Evolutionary conservation across 2,113 vertebrate genomes (phyloP), one percentile per base, ranked within the genome.

Genomic region (Centropus unirufus): DNA sequence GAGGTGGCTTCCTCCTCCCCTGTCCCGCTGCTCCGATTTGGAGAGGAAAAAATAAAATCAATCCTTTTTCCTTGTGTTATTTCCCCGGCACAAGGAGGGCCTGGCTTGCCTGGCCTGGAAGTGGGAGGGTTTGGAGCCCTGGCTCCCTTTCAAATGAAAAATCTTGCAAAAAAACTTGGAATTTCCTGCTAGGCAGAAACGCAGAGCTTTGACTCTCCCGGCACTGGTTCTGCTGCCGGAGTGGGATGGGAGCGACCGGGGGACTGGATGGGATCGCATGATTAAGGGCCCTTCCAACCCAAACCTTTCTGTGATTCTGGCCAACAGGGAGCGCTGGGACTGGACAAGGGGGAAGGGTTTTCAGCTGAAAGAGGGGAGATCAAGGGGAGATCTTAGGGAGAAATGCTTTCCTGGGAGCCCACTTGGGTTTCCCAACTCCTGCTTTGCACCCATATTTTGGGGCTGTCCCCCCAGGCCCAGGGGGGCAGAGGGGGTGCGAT

Each of bases 101-200:
- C 47, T 24, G 6, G 80, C 34, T 83, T 22, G 55, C 39, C 29
- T 4, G 5, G 14, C 59, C 78, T 64, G 77, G 63, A 59, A 87
- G 36, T 4, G 1, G 61, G 52, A 92, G 75, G 55, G 26, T 49
- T 77, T 40, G 40, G 54, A 94, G 47, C 61, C 4, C 59, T 69
- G 94, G 92, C 94, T 93, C 21, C 2, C 0, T 40, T 84, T 69
- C 94, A 78, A 11, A 20, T 24, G 14, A 80, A 89, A 76, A 84
- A 52, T 12, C 59, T 78, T 69, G 18, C 49, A 87, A 62, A 79
- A 87, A 87, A 54, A 0, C 62, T 32, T 64, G 94, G 95, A 94
- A 89, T 94, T 96, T 91, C 95, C 92, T 93, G 95, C 87, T 47
- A 13, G 70, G 83, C 78, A 63, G 64, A 70, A 96, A 54, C 42